Evolutionary conservation across 2,888 invertebrate species (phyloP).

Genomic region (Andrena hattorfiana): DNA sequence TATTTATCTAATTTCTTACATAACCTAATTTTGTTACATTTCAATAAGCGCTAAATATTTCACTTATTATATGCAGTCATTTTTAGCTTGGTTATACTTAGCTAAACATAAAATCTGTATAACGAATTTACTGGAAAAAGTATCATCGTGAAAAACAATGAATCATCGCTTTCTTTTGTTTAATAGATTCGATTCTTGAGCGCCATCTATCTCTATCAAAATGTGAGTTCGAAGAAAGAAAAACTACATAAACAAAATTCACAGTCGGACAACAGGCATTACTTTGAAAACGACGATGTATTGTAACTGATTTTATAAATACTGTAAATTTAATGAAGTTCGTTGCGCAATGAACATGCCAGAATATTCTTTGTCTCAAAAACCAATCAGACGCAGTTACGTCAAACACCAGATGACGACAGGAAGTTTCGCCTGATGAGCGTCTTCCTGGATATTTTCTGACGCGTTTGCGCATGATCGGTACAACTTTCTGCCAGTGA

Average conservation of each 20-base stretch:
- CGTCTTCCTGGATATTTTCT: slow-evolving; percentile 41
- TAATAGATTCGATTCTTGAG: slow-evolving; percentile 8
- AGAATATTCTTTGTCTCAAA: slow-evolving; percentile 61
- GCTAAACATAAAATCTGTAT: not conserved
- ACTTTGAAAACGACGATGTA: slow-evolving; percentile 2
- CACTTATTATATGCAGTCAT: not conserved
- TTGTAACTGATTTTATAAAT: slow-evolving; percentile 7
- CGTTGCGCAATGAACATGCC: slow-evolving; percentile 15
- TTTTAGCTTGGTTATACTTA: not conserved
- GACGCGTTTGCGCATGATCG: slow-evolving; percentile 53
- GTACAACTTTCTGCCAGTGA: not conserved
- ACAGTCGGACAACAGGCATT: not conserved
- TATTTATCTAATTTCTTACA: not conserved
- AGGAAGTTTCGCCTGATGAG: slow-evolving; percentile 63
- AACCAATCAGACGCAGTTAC: slow-evolving; percentile 66
- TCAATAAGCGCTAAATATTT: not conserved
- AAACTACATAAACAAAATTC: slow-evolving; percentile 24
- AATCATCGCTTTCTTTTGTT: slow-evolving; percentile 45
- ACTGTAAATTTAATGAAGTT: slow-evolving; percentile 10
- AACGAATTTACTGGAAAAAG: slow-evolving; percentile 28
- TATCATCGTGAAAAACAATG: slow-evolving; percentile 31
- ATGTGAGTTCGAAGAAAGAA: slow-evolving; percentile 14
- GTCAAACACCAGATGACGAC: slow-evolving; percentile 45
- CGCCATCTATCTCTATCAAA: slow-evolving; percentile 34
- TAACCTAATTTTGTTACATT: slow-evolving; percentile 9